Evolutionary conservation across 2,888 invertebrate genomes (phyloP).

Genomic region (Microdon myrmicae): DNA sequence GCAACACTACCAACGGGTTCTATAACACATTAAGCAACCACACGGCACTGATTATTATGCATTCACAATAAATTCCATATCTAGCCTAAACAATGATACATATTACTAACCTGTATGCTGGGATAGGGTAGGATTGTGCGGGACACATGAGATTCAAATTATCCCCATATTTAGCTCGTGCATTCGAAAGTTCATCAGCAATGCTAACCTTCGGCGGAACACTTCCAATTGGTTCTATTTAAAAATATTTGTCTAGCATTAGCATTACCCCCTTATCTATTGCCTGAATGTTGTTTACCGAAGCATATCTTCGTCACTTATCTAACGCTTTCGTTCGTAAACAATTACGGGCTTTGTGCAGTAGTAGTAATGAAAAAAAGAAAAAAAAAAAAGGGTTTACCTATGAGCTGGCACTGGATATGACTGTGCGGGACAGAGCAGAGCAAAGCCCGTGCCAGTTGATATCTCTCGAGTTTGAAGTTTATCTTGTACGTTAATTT

Average conservation of each 20-base stretch:
- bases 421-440: slow-evolving; percentile 80
- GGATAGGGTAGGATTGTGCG: slow-evolving; percentile 80
- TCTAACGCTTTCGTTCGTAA: not conserved
- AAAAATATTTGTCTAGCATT: slow-evolving; percentile 18
- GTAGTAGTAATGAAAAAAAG: slow-evolving; percentile 12
- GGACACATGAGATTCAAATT: slow-evolving; percentile 77
- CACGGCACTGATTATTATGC: not conserved
- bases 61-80: slow-evolving; percentile 6
- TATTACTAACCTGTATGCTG: slow-evolving; percentile 74
- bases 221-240: slow-evolving; percentile 71
- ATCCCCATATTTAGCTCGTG: slow-evolving; percentile 55
- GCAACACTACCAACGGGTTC: slow-evolving; percentile 70
- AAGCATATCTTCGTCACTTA: slow-evolving; percentile 52
- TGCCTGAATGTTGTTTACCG: slow-evolving; percentile 35
- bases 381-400: slow-evolving; percentile 66
- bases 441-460: slow-evolving; percentile 70
- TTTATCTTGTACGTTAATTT: slow-evolving; percentile 78
- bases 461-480: slow-evolving; percentile 70
- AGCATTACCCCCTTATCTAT: not conserved
- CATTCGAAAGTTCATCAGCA: slow-evolving; percentile 63
- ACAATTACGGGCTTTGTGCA: not conserved
- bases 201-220: slow-evolving; percentile 74
- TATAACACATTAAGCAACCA: slow-evolving; percentile 50
- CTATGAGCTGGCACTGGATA: slow-evolving; percentile 80
- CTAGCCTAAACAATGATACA: slow-evolving; percentile 56